A percentile compares a stretch with the other conserved stretches of the same genome.
Evolutionary conservation across 1,140 invertebrate species (phyloP).

Genomic region (Hycleus cichorii): DNA sequence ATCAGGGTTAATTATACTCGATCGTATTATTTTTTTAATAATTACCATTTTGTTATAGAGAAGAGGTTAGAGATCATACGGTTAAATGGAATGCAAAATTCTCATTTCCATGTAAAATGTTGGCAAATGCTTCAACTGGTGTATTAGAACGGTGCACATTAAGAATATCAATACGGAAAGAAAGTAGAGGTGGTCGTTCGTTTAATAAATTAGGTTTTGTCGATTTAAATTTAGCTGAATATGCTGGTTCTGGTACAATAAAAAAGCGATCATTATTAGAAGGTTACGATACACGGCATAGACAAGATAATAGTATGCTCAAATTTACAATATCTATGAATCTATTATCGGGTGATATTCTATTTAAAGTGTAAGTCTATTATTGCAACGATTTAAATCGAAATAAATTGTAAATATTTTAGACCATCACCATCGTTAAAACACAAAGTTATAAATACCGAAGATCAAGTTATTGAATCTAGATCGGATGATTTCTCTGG

Average conservation of each 20-base stretch:
- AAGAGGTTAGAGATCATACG: constrained; percentile 87
- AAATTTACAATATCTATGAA: constrained; percentile 86
- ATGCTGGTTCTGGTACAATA: constrained; percentile 85
- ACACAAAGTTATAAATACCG: constrained; percentile 44
- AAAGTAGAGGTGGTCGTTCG: constrained; percentile 55
- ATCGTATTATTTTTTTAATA: constrained; percentile 18
- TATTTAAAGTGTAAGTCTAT: constrained; percentile 84
- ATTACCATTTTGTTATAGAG: constrained; percentile 51
- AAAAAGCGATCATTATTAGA: constrained; percentile 81
- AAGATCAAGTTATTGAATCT: constrained; percentile 27
- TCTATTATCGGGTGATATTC: constrained; percentile 89
- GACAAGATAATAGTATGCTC: constrained; percentile 94
- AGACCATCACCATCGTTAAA: constrained; percentile 64
- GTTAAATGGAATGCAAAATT: constrained; percentile 89
- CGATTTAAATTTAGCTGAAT: constrained; percentile 93
- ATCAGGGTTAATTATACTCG: too few species aligned
- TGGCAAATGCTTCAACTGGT: constrained; percentile 88
- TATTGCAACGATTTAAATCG: too few species aligned
- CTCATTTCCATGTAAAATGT: constrained; percentile 93
- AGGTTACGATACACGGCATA: constrained; percentile 83
- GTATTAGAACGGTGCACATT: constrained; percentile 87
- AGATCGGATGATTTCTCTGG: constrained; percentile 41
- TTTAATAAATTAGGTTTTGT: constrained; percentile 86
- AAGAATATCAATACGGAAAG: constrained; percentile 90
- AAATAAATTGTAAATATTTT: constrained; percentile 14